A percentile compares a stretch with the other conserved stretches of the same genome.
phyloP scores from a whole-genome alignment of 2,797 vertebrate genomes.

The Calcarius lapponicus region DNA sequence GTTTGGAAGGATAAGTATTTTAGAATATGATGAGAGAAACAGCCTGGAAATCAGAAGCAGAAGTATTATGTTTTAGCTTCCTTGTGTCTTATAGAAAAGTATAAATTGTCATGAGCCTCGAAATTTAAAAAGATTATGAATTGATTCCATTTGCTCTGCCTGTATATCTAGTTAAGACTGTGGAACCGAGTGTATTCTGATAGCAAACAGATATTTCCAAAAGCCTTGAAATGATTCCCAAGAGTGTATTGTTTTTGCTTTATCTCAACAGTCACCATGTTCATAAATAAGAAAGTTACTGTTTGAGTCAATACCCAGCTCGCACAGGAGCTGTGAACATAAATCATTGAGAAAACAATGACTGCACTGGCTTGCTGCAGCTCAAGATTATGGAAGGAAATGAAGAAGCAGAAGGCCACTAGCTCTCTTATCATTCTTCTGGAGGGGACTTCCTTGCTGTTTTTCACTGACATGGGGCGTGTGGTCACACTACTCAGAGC shows the following conservation, averaged over 20 bases:
- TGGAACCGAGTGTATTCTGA: background rate
- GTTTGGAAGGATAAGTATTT: background rate
- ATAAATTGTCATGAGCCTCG: background rate
- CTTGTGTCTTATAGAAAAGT: background rate
- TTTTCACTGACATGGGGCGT: background rate
- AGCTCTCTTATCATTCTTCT: background rate
- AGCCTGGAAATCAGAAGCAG: background rate
- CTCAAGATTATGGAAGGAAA: background rate
- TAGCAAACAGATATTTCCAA: background rate
- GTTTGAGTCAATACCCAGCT: background rate
- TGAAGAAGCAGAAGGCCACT: background rate
- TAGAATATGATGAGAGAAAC: background rate
- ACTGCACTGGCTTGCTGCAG: background rate
- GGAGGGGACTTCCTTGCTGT: background rate
- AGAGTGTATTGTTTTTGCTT: conserved; percentile 1
- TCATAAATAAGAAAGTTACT: conserved; percentile 46
- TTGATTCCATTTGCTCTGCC: background rate
- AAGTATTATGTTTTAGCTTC: background rate
- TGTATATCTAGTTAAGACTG: background rate
- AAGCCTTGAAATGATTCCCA: background rate
- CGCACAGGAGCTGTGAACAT: background rate
- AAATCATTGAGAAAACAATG: conserved; percentile 20
- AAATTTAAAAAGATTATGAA: background rate
- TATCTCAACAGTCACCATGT: conserved; percentile 9
- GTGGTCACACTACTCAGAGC: background rate